A percentile compares a stretch with the other conserved stretches of the same genome.
Conservation (phyloP, 2,888 invertebrate species). For the Gymnocheta viridis region DNA sequence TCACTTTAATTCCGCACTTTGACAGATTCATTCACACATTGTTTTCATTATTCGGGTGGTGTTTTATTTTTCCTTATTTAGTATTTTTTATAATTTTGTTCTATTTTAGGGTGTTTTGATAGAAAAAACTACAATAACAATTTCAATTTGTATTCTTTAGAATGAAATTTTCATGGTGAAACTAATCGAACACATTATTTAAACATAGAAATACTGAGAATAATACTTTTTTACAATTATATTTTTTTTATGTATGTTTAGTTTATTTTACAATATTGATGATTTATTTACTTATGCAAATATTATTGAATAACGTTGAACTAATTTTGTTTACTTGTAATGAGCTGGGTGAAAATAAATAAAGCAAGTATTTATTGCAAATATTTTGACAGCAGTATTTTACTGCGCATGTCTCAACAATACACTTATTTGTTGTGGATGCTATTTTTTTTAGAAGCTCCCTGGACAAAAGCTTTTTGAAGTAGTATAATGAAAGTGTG, state of each 20-base stretch:
- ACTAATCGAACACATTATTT: conserved; percentile 2
- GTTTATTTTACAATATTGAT: background rate
- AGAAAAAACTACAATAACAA: conserved; percentile 6
- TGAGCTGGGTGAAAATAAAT: conserved; percentile 58
- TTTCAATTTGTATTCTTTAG: conserved; percentile 10
- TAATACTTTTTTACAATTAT: background rate
- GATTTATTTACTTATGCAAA: conserved; percentile 1
- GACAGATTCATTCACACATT: conserved; percentile 57
- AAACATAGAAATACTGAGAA: background rate
- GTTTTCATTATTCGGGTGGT: conserved; percentile 57
- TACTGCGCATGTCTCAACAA: conserved; percentile 47
- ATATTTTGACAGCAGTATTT: conserved; percentile 37
- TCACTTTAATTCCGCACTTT: conserved; percentile 58
- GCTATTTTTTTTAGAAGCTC: conserved; percentile 18
- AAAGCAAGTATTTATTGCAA: conserved; percentile 52
- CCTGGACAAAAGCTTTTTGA: conserved; percentile 8
- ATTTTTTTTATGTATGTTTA: background rate
- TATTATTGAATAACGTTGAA: conserved; percentile 22
- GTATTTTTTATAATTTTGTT: background rate
- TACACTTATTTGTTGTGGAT: background rate
- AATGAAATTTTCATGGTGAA: conserved; percentile 21
- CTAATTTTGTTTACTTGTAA: conserved; percentile 17
- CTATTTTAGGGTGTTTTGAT: conserved; percentile 33
- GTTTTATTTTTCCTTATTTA: background rate
- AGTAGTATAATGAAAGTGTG: background rate